Evolutionary conservation across 1,140 invertebrate genomes (phyloP).

Genomic region (Tetramorium parvispinum): DNA sequence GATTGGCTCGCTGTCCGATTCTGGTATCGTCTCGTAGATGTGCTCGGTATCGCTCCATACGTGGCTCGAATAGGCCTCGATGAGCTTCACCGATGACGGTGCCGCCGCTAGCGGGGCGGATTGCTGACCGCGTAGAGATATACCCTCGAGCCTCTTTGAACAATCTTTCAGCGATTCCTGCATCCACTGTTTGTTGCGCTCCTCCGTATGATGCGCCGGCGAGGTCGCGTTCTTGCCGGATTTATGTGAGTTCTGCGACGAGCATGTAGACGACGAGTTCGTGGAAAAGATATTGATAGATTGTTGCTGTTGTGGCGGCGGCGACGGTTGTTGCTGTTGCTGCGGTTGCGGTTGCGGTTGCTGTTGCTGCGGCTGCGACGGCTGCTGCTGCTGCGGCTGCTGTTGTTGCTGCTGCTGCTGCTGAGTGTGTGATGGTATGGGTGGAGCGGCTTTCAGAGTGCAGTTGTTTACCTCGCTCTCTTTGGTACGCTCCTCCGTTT

Average conservation of each 20-base stretch:
- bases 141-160: conserved; percentile 78
- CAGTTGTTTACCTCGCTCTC: conserved; percentile 69
- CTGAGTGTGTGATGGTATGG: conserved; percentile 74
- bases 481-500: conserved; percentile 74
- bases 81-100: conserved; percentile 71
- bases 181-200: conserved; percentile 74
- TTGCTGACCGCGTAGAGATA: conserved; percentile 75
- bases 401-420: conserved; percentile 45
- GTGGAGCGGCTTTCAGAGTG: conserved; percentile 73
- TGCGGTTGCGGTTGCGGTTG: conserved; percentile 13
- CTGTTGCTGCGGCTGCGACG: conserved; percentile 43
- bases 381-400: conserved; percentile 42
- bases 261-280: conserved; percentile 72
- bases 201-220: conserved; percentile 63
- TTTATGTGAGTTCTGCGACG: conserved; percentile 75
- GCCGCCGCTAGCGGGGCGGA: conserved; percentile 34
- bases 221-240: conserved; percentile 70
- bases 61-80: conserved; percentile 79
- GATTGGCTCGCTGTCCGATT: conserved; percentile 88
- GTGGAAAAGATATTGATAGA: conserved; percentile 51
- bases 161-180: conserved; percentile 80
- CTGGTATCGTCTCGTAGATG: conserved; percentile 90
- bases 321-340: conserved; percentile 26
- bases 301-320: conserved; percentile 40
- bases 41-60: conserved; percentile 87